A percentile compares a stretch with the other conserved stretches of the same genome.
Evolutionary conservation across 2,113 vertebrate genomes (phyloP).

Genomic region (Bufo gargarizans): DNA sequence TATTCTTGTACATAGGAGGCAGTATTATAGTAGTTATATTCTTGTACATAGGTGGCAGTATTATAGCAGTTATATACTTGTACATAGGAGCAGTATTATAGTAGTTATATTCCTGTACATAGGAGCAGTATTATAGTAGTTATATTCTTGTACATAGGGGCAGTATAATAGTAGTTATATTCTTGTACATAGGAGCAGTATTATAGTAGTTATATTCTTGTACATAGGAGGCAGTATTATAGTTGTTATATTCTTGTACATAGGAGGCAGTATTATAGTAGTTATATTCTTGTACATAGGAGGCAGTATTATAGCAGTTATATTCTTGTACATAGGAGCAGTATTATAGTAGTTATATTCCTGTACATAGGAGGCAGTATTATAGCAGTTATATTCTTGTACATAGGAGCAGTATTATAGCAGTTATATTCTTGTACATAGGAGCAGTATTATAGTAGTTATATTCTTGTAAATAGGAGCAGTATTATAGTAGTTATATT

Average conservation of each 20-base stretch:
- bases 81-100: not conserved
- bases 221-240: not conserved
- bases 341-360: slow-evolving; percentile 14
- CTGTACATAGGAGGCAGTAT: not conserved
- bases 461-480: not conserved
- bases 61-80: too few relatives aligned
- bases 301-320: not conserved
- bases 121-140: slow-evolving; percentile 9
- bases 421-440: not conserved
- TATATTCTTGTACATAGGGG: not conserved
- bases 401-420: not conserved
- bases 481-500: not conserved
- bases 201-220: slow-evolving; percentile 12
- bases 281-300: not conserved
- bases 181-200: not conserved
- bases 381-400: not conserved
- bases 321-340: slow-evolving; percentile 3
- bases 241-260: slow-evolving; percentile 2
- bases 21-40: not conserved
- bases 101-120: not conserved
- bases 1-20: not conserved
- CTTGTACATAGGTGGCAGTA: not conserved
- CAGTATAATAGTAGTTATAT: not conserved
- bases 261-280: not conserved
- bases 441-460: not conserved